Percentiles rank a stretch among this genome's conserved stretches.
phyloP scores from a whole-genome alignment of 1,140 invertebrate genomes.

The Bemisia tabaci region DNA sequence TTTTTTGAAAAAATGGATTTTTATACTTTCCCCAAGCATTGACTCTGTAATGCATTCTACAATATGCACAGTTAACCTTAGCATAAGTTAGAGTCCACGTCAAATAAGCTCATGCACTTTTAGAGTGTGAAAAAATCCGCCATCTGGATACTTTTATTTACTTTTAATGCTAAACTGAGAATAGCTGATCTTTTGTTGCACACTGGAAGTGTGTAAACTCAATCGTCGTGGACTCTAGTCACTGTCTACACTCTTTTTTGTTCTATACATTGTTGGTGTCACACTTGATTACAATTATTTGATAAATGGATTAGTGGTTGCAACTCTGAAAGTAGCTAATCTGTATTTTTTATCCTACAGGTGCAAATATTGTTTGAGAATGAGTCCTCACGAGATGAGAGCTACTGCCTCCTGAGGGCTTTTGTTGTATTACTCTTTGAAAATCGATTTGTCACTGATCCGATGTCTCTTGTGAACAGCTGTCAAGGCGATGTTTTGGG shows the following conservation, averaged over 20 bases:
- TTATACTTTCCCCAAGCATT: too few species aligned
- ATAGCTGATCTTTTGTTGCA: neutral
- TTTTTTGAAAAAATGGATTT: too few species aligned
- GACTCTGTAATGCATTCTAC: too few species aligned
- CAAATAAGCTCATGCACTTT: too few species aligned
- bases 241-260: neutral
- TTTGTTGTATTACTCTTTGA: neutral
- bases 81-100: too few species aligned
- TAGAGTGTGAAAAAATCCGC: too few species aligned
- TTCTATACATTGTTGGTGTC: neutral
- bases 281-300: neutral
- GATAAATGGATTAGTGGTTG: neutral
- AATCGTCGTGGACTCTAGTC: too few species aligned
- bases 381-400: neutral
- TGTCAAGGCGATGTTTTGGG: neutral
- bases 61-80: too few species aligned
- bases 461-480: neutral
- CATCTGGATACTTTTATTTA: too few species aligned
- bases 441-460: neutral
- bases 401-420: neutral
- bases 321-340: neutral
- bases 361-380: neutral
- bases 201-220: too few species aligned
- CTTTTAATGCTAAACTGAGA: too few species aligned
- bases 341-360: neutral